Base-by-base conservation (phyloP, 2,113 vertebrate genomes). In the Cyprinodon brontotheroides region DNA sequence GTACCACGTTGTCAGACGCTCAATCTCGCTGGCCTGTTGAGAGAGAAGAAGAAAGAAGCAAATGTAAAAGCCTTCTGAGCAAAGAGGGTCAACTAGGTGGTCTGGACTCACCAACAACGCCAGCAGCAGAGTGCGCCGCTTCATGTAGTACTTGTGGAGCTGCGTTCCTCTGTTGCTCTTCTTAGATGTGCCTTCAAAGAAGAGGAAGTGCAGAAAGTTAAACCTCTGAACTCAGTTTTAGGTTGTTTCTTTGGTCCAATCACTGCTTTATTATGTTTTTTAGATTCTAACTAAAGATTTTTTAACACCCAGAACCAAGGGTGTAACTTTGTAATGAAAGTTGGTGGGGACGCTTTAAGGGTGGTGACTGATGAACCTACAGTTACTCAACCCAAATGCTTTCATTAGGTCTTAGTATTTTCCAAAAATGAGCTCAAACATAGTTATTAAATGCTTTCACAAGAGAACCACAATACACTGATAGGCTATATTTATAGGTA, bases 121-220 rank as follows among this genome's bases (percentile, higher is more conserved):
- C 15, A 99, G 89, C 59, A 99, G 75, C 62, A 99, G 90, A 0
- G 97, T 99, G 81, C 98, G 94, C 61, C 98, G 95, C 12, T 99
- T 99, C 97, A 99, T 99, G 92, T 99, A 99, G 92, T 99, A 99
- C 80, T 98, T 99, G 90, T 99, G 98, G 0, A 99, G 94, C 88
- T 99, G 98, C 0, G 98, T 98, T 7, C 97, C 98, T 82, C 97
- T 87, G 93, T 97, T 99, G 3, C 96, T 98, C 87, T 99, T 99
- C 94, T 99, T 99, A 14, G 98, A 97, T 89, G 96, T 93, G 11
- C 98, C 98, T 99, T 39, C 72, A 37, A 62, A 1, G 53, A 43
- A 62, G 79, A 68, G 38, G 12, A 78, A 11, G 17, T 22, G 37
- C 17, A 0, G 12, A 67, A 39, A 11, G n/a, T 63, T 15, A 61